Evolutionary conservation across 2,797 vertebrate genomes (phyloP).

Genomic region (Bovichtus variegatus): DNA sequence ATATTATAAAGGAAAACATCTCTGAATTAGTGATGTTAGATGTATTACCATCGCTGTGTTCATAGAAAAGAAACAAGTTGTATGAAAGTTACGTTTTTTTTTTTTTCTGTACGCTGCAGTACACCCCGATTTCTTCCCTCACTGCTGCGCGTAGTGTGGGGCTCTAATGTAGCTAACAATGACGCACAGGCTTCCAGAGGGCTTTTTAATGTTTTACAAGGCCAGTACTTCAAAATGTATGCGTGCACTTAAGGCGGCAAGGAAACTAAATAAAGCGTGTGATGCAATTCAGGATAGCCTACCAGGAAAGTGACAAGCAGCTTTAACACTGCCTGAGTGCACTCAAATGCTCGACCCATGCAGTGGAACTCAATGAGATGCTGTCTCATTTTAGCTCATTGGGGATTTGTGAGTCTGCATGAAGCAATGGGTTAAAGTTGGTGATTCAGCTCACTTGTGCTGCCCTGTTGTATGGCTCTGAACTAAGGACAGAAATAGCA

Average conservation of each 20-base stretch:
- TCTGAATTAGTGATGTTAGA: background rate
- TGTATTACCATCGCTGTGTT: background rate
- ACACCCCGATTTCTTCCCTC: constrained; percentile 11
- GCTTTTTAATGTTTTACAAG: constrained; percentile 84
- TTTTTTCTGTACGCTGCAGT: background rate
- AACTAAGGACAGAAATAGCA: constrained; percentile 30
- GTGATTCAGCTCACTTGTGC: constrained; percentile 32
- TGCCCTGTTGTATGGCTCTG: constrained; percentile 1
- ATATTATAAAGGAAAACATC: background rate
- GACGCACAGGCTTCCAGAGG: constrained; percentile 68
- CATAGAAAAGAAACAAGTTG: background rate
- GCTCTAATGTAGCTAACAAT: constrained; percentile 68
- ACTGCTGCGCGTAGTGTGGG: constrained; percentile 33
- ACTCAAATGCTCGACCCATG: constrained; percentile 50
- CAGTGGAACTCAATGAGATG: constrained; percentile 44
- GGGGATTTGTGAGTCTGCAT: constrained; percentile 49
- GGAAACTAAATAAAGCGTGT: constrained; percentile 77
- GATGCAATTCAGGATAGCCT: constrained; percentile 68
- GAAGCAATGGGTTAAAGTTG: constrained; percentile 26
- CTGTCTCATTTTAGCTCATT: constrained; percentile 43
- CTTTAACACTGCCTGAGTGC: constrained; percentile 59
- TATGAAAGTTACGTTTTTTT: background rate
- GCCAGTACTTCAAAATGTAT: constrained; percentile 75
- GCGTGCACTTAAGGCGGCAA: constrained; percentile 72
- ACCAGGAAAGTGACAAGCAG: constrained; percentile 62